These are phyloP conservation scores for Brachypodius melanocephalos DNA, from an alignment of 2,113 vertebrate genomes.

Conservation along the genomic window DNA sequence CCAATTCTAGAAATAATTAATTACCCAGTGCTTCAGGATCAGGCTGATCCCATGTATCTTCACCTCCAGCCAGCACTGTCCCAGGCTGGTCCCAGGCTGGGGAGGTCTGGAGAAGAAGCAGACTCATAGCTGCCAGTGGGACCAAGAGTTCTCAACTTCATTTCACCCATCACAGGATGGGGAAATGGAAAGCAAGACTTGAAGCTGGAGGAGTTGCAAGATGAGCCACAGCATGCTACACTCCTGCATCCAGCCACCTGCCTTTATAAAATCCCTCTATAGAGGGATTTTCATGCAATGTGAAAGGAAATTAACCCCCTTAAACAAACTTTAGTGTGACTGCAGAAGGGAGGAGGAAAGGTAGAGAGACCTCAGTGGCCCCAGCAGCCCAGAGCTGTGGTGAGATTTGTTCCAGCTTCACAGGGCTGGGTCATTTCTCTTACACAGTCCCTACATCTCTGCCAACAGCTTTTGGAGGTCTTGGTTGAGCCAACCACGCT, in stretches of 20 bases:
- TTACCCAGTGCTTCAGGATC: not conserved
- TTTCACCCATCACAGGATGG: not conserved
- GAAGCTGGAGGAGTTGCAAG: not conserved
- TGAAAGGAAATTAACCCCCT: not conserved
- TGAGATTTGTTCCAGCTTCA: not conserved
- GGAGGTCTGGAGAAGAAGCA: not conserved
- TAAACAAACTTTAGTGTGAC: not conserved
- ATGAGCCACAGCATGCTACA: not conserved
- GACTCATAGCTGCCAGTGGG: not conserved
- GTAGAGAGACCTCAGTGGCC: not conserved
- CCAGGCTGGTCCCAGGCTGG: not conserved
- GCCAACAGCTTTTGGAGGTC: not conserved
- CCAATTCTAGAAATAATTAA: not conserved
- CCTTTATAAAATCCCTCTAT: not conserved
- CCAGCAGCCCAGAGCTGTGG: not conserved
- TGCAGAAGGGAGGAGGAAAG: not conserved
- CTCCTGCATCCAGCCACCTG: not conserved
- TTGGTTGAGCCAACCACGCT: not conserved
- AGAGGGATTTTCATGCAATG: not conserved
- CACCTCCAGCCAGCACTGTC: not conserved
- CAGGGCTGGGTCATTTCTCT: not conserved
- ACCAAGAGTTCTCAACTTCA: not conserved
- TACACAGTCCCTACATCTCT: accelerated
- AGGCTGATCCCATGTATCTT: accelerated
- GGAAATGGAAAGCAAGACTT: not conserved